These are phyloP conservation scores for Drosophila sp. DNA, from an alignment of 1,140 invertebrate species.

Conservation along the genomic window DNA sequence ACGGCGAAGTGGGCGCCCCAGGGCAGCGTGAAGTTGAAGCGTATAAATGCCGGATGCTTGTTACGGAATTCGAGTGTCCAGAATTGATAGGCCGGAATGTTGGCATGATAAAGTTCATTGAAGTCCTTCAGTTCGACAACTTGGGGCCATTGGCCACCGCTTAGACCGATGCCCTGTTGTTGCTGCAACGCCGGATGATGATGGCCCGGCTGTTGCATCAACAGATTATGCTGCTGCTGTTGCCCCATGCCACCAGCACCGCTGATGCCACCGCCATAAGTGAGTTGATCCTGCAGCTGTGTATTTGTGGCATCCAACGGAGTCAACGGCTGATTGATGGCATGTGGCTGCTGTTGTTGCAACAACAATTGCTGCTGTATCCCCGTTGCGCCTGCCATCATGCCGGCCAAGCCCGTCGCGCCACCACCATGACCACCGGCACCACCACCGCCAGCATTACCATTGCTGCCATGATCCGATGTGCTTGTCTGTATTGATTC, in stretches of 20 bases:
- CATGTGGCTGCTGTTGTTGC: slow-evolving; percentile 78
- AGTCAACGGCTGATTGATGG: slow-evolving; percentile 75
- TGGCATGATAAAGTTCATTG: slow-evolving; percentile 91
- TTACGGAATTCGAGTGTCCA: slow-evolving; percentile 96
- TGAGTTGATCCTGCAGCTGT: slow-evolving; percentile 79
- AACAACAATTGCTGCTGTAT: slow-evolving; percentile 77
- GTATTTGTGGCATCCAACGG: slow-evolving; percentile 77
- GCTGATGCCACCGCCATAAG: slow-evolving; percentile 55
- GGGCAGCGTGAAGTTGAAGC: slow-evolving; percentile 95
- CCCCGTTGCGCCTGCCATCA: slow-evolving; percentile 43
- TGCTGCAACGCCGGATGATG: slow-evolving; percentile 86
- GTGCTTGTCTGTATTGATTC: slow-evolving; percentile 89
- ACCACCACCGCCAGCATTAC: slow-evolving; percentile 7
- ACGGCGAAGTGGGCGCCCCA: slow-evolving; percentile 97
- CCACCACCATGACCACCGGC: not conserved
- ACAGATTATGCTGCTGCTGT: slow-evolving; percentile 41
- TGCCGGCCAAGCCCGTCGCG: not conserved
- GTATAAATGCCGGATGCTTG: slow-evolving; percentile 94
- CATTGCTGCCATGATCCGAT: slow-evolving; percentile 86
- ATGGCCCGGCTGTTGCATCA: slow-evolving; percentile 78
- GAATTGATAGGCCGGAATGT: slow-evolving; percentile 94
- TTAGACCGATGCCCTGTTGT: slow-evolving; percentile 85
- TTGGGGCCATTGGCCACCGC: slow-evolving; percentile 89
- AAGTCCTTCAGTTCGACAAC: slow-evolving; percentile 92
- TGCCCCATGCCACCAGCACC: not conserved